phyloP scores from a whole-genome alignment of 2,888 invertebrate genomes.

The Ypsolopha scabrella region DNA sequence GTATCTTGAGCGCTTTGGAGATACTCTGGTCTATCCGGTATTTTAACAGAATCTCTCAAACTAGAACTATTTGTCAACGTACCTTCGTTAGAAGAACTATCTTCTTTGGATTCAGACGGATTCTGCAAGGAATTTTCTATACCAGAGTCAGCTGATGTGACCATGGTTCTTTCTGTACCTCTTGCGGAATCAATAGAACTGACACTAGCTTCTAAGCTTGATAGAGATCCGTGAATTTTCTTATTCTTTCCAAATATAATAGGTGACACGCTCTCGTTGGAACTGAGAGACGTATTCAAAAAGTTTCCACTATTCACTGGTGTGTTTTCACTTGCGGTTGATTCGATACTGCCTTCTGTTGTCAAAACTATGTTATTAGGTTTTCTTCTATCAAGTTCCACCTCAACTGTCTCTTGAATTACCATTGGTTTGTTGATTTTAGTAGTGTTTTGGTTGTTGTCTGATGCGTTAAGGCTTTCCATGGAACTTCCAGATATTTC shows the following conservation, averaged over 20 bases:
- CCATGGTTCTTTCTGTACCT: constrained; percentile 45
- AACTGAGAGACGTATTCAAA: constrained; percentile 55
- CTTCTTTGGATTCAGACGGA: constrained; percentile 46
- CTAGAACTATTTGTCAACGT: constrained; percentile 60
- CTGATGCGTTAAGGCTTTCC: constrained; percentile 52
- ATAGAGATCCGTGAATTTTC: constrained; percentile 55
- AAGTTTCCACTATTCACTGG: constrained; percentile 42
- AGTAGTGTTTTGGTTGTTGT: constrained; percentile 13
- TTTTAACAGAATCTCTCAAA: constrained; percentile 40
- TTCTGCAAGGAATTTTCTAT: constrained; percentile 59
- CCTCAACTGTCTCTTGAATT: constrained; percentile 25
- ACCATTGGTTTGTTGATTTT: constrained; percentile 23
- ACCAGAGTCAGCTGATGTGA: constrained; percentile 61
- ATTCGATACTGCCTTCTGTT: constrained; percentile 53
- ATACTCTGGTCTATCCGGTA: constrained; percentile 19
- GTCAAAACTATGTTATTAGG: constrained; percentile 24
- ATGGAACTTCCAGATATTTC: constrained; percentile 64
- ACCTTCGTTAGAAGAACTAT: constrained; percentile 60
- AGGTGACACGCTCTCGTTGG: constrained; percentile 61
- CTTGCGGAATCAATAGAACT: constrained; percentile 58
- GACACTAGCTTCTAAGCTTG: constrained; percentile 62
- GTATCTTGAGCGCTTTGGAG: constrained; percentile 27
- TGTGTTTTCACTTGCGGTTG: constrained; percentile 40
- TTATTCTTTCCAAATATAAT: constrained; percentile 51
- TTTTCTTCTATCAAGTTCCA: constrained; percentile 47